Percentiles rank a stretch among this genome's conserved stretches.
Conservation (phyloP, 2,113 vertebrate genomes). For the Burhinus bistriatus region DNA sequence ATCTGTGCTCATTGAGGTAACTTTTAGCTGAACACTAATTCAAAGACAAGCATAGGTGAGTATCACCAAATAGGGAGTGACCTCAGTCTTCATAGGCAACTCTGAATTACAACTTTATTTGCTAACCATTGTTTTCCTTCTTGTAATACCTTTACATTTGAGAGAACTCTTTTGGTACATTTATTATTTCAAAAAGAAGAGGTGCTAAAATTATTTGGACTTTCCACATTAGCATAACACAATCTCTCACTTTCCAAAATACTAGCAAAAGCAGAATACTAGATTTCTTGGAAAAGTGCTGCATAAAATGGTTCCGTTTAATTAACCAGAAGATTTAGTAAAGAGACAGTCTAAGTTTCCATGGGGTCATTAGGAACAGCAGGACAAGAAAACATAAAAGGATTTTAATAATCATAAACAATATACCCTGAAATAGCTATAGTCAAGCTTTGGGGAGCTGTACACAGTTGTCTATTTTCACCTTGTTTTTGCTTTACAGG, state of each 20-base stretch:
- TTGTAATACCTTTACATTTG: neutral
- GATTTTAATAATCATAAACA: slow-evolving; percentile 5
- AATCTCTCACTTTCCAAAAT: neutral
- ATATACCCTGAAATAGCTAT: neutral
- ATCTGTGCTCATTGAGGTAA: slow-evolving; percentile 62
- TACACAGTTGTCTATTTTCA: neutral
- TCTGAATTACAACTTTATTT: neutral
- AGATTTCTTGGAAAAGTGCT: neutral
- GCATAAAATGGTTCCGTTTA: neutral
- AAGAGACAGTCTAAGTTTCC: neutral
- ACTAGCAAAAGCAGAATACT: neutral
- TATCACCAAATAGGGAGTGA: neutral
- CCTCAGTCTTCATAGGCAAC: neutral
- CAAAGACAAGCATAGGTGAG: neutral
- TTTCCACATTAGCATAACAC: neutral
- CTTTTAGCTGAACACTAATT: slow-evolving; percentile 50
- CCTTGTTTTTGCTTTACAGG: neutral
- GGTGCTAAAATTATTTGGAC: neutral
- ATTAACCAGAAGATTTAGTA: slow-evolving; percentile 37
- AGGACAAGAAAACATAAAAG: slow-evolving; percentile 6
- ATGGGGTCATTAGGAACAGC: slow-evolving; percentile 31
- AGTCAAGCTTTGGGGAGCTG: neutral
- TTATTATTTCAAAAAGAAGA: neutral
- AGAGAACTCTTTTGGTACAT: neutral
- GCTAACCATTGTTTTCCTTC: neutral